Evolutionary conservation across 2,113 vertebrate species (phyloP), one percentile per base, ranked within the genome.

Genomic region (Microtus oregoni): DNA sequence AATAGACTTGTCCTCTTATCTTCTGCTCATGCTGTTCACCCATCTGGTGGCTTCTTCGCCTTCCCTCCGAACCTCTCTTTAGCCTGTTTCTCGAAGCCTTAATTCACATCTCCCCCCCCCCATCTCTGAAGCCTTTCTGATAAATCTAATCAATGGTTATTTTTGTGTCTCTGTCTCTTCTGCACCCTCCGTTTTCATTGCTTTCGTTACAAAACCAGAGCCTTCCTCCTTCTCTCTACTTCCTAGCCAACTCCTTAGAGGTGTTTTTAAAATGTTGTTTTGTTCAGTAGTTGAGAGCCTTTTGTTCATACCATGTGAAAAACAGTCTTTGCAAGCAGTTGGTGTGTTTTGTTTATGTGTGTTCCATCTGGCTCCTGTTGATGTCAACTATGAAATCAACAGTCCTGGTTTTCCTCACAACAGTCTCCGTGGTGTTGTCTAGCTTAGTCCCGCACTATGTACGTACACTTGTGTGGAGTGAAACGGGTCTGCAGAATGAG

Each of bases 11-110:
- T 93, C 92, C 92, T 95, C 72, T 32, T 87, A 50, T 86, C 90
- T 87, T 94, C 88, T 76, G 89, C 73, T 92, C 95, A 70, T 90
- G 86, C 95, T 91, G 78, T 89, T 97, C 89, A 92, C 82, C 95
- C 89, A 97, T 96, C 92, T 96, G 94, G 86, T 83, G 83, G 38
- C 93, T 89, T 96, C 38, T 96, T 86, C 96, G 92, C 79, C 87
- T 92, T 87, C 90, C 17, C 75, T 93, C 76, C n/a, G 14, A 91
- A 82, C n/a, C n/a, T 92, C 77, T 94, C 82, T 20, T 58, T 92
- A 90, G 70, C 72, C 67, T n/a, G 89, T 89, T 90, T 94, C 30
- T 92, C 94, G 12, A 86, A 91, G 15, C 24, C 30, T 73, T 63
- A 81, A 81, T 94, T 88, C 52, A 68, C 24, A 11, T 83, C n/a